Evolutionary conservation across 2,888 invertebrate species (phyloP).

Genomic region (Yponomeuta evonymella): DNA sequence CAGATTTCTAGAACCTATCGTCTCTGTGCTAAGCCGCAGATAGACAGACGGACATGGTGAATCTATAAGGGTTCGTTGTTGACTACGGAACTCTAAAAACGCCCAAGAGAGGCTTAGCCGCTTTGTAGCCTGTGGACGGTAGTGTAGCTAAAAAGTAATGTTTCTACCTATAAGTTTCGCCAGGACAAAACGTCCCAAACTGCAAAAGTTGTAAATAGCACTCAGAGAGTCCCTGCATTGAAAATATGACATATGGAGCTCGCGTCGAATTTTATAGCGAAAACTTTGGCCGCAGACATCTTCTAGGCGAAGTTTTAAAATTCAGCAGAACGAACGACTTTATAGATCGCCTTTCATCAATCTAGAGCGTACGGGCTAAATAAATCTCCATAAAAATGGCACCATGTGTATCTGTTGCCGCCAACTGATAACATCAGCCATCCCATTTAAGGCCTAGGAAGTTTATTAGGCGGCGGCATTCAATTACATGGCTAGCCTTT

Average conservation of each 20-base stretch:
- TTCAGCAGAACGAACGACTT: neutral
- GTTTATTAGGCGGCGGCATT: too few relatives aligned
- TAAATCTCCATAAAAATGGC: neutral
- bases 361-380: neutral
- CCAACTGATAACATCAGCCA: too few relatives aligned
- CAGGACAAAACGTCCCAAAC: conserved; percentile 44
- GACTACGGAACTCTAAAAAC: too few relatives aligned
- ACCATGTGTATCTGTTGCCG: neutral
- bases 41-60: too few relatives aligned
- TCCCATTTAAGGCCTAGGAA: too few relatives aligned
- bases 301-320: conserved; percentile 20
- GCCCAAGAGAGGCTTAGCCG: too few relatives aligned
- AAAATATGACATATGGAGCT: conserved; percentile 47
- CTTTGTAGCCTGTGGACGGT: too few relatives aligned
- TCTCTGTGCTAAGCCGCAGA: too few relatives aligned
- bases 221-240: conserved; percentile 46
- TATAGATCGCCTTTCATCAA: neutral
- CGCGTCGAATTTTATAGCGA: conserved; percentile 32
- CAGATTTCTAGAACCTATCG: too few relatives aligned
- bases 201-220: conserved; percentile 37
- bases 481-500: too few relatives aligned
- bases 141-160: too few relatives aligned
- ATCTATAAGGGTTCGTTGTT: too few relatives aligned
- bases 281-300: conserved; percentile 16
- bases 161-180: conserved; percentile 35